These are phyloP conservation scores for Chrysochloris asiatica DNA, from an alignment of 2,113 vertebrate species.

Conservation along the genomic window DNA sequence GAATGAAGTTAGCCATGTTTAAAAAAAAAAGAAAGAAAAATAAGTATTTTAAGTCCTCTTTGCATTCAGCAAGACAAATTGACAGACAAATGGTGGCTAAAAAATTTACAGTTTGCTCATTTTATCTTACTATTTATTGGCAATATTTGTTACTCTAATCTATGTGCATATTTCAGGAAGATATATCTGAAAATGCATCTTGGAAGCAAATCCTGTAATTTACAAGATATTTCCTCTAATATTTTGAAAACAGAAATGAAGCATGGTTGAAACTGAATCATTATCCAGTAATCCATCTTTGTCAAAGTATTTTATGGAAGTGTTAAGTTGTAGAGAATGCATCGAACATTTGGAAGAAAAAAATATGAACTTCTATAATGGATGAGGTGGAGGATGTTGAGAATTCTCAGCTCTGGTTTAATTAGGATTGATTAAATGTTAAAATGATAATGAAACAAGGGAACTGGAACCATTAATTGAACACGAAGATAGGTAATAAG, in stretches of 20 bases:
- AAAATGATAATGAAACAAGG: slow-evolving; percentile 60
- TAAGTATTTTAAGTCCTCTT: too few species aligned
- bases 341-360: slow-evolving; percentile 3
- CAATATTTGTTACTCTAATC: neutral
- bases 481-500: slow-evolving; percentile 37
- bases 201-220: neutral
- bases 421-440: slow-evolving; percentile 63
- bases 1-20: too few species aligned
- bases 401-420: slow-evolving; percentile 48
- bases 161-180: neutral
- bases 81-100: too few species aligned
- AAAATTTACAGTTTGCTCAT: neutral
- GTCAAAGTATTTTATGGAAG: slow-evolving; percentile 34
- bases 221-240: neutral
- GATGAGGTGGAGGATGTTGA: neutral
- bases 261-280: slow-evolving; percentile 12
- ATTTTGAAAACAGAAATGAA: slow-evolving; percentile 44
- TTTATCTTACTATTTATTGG: neutral
- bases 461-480: slow-evolving; percentile 54
- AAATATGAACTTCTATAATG: neutral
- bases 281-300: slow-evolving; percentile 14
- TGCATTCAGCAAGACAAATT: too few species aligned
- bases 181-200: neutral
- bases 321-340: slow-evolving; percentile 27
- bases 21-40: too few species aligned